Evolutionary conservation across 2,797 vertebrate genomes (phyloP).

Genomic region (Ciconia nigra): DNA sequence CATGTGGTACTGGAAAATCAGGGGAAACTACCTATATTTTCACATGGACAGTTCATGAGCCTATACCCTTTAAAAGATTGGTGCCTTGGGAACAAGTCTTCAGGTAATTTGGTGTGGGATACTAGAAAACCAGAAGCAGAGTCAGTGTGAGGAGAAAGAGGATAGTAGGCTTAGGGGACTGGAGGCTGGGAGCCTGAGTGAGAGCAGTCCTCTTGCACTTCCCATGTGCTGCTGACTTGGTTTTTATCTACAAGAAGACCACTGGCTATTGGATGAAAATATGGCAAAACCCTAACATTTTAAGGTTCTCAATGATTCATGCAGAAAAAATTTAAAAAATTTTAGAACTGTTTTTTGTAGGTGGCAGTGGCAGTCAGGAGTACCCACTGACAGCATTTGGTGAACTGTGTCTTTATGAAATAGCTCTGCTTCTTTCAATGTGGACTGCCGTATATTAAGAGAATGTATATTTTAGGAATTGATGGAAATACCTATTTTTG

Average conservation of each 20-base stretch:
- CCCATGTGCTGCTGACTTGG: not conserved
- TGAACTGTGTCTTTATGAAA: constrained; percentile 32
- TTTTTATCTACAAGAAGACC: not conserved
- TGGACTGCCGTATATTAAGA: not conserved
- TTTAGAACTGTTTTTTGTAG: not conserved
- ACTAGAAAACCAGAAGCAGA: not conserved
- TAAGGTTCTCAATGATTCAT: not conserved
- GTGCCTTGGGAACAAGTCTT: not conserved
- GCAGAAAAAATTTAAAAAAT: not conserved
- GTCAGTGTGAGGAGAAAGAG: not conserved
- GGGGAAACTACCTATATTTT: not conserved
- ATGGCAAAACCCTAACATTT: not conserved
- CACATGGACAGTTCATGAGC: not conserved
- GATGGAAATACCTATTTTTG: constrained; percentile 10
- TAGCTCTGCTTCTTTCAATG: constrained; percentile 25
- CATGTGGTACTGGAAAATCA: not conserved
- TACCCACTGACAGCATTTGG: not conserved
- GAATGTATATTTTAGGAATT: constrained; percentile 23
- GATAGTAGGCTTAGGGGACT: not conserved
- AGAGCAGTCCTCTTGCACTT: not conserved
- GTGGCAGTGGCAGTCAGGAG: not conserved
- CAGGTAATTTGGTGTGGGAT: not conserved
- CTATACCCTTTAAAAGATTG: not conserved
- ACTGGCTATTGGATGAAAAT: not conserved
- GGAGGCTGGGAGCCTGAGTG: not conserved